Evolutionary conservation across 2,888 invertebrate genomes (phyloP).

Genomic region (Drosophila buzzatii): DNA sequence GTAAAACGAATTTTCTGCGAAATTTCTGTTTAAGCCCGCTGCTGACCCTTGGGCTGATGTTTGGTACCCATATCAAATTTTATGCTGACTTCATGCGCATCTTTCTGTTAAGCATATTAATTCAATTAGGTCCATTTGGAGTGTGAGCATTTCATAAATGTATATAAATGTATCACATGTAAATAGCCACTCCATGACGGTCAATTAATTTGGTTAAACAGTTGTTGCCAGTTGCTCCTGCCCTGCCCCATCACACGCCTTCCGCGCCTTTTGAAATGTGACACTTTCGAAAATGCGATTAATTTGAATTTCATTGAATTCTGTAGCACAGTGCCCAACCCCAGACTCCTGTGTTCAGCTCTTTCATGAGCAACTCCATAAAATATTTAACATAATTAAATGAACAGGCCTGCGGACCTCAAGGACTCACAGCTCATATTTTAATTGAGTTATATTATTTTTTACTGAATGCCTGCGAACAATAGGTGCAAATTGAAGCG

Average conservation of each 20-base stretch:
- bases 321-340: neutral
- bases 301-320: constrained; percentile 60
- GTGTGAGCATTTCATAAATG: constrained; percentile 3
- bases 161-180: constrained; percentile 4
- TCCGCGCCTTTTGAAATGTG: constrained; percentile 42
- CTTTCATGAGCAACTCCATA: constrained; percentile 29
- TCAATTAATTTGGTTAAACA: constrained; percentile 62
- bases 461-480: constrained; percentile 20
- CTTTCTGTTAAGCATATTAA: constrained; percentile 14
- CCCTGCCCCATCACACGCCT: too few species aligned
- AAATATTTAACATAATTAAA: constrained; percentile 43
- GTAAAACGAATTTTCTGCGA: neutral
- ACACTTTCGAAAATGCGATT: constrained; percentile 60
- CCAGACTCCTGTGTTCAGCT: neutral
- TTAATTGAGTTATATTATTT: constrained; percentile 56
- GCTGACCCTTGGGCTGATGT: neutral
- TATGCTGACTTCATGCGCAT: constrained; percentile 47
- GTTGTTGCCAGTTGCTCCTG: constrained; percentile 9
- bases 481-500: constrained; percentile 35
- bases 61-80: constrained; percentile 25
- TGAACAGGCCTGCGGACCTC: neutral
- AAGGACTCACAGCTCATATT: constrained; percentile 26
- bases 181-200: constrained; percentile 25
- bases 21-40: neutral
- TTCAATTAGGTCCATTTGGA: constrained; percentile 20